A percentile compares a stretch with the other conserved stretches of the same genome.
phyloP scores from a whole-genome alignment of 2,888 invertebrate genomes.

The Ornithoptera priamus region DNA sequence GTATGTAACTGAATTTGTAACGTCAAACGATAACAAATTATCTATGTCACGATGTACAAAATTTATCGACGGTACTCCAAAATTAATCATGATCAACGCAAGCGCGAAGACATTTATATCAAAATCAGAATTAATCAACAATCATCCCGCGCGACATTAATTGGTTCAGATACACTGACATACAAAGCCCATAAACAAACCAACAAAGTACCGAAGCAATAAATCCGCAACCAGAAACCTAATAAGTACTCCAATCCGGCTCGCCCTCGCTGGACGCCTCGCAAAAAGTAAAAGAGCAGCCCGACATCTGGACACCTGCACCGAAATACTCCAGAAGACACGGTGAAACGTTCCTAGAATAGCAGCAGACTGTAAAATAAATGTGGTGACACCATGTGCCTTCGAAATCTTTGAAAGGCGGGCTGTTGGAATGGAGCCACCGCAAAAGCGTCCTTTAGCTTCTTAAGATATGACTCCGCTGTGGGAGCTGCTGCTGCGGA shows the following conservation, averaged over 20 bases:
- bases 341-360: conserved; percentile 77
- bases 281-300: conserved; percentile 56
- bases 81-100: no score
- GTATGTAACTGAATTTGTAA: no score
- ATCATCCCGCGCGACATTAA: conserved; percentile 65
- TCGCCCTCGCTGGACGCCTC: conserved; percentile 46
- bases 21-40: no score
- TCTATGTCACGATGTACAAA: no score
- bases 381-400: conserved; percentile 71
- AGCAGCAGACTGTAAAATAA: conserved; percentile 79
- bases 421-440: conserved; percentile 31
- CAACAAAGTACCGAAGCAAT: conserved; percentile 48
- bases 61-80: no score
- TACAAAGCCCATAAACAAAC: conserved; percentile 49
- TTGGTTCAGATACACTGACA: conserved; percentile 55
- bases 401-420: conserved; percentile 60
- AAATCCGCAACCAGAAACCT: conserved; percentile 59
- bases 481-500: background rate
- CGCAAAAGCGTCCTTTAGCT: conserved; percentile 39
- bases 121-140: conserved; percentile 54
- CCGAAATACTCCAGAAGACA: conserved; percentile 70
- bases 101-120: conserved; percentile 47
- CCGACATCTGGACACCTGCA: conserved; percentile 77
- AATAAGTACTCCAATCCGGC: conserved; percentile 55
- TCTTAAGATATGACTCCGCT: conserved; percentile 32